Evolutionary conservation across 2,888 invertebrate species (phyloP).

Genomic region (Dendrolimus pini): DNA sequence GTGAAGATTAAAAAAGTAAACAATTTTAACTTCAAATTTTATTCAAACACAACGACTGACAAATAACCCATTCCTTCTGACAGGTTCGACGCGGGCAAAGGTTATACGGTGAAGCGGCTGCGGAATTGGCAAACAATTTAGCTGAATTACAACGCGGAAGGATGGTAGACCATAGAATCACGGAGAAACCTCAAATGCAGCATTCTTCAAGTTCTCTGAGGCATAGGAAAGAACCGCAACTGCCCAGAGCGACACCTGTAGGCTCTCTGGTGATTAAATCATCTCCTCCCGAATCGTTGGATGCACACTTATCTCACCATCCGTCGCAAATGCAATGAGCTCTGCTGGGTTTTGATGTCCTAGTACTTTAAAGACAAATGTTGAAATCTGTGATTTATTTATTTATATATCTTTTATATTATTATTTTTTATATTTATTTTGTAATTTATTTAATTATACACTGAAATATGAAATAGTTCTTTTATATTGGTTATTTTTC

Average conservation of each 20-base stretch:
- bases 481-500: too few relatives aligned
- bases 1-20: constrained; percentile 1
- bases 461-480: too few relatives aligned
- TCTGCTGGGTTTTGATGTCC: not conserved
- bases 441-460: not conserved
- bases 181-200: constrained; percentile 44
- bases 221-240: constrained; percentile 43
- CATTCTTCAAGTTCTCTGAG: constrained; percentile 31
- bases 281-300: constrained; percentile 22
- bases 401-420: constrained; percentile 1
- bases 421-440: not conserved
- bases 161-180: constrained; percentile 29
- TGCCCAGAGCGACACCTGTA: constrained; percentile 34
- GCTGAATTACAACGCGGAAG: constrained; percentile 49
- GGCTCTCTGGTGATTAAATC: constrained; percentile 39
- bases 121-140: constrained; percentile 50
- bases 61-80: too few relatives aligned
- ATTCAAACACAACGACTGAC: too few relatives aligned
- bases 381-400: constrained; percentile 1
- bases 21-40: too few relatives aligned
- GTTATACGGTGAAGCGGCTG: constrained; percentile 55
- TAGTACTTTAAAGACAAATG: not conserved
- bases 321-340: constrained; percentile 3
- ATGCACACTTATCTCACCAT: constrained; percentile 6
- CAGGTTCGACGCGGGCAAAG: constrained; percentile 53